Conservation (phyloP, 2,888 invertebrate species). For the Camptogramma bilineatum region DNA sequence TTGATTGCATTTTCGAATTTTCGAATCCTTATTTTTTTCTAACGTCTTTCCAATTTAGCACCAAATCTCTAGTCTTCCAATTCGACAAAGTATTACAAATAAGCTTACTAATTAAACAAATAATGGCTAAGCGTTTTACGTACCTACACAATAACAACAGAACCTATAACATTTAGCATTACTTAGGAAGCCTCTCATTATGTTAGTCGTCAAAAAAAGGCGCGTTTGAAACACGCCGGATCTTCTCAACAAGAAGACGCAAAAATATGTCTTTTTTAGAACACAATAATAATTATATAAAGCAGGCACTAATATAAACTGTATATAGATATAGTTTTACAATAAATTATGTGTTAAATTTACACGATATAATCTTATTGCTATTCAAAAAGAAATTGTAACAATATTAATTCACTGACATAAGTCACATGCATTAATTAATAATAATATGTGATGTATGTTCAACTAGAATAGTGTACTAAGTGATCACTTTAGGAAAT, state of each 20-base stretch:
- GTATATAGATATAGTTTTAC: conserved; percentile 79
- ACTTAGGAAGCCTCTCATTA: conserved; percentile 81
- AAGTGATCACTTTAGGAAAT: conserved; percentile 10
- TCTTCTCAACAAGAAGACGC: conserved; percentile 64
- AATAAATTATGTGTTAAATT: conserved; percentile 83
- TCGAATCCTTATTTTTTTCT: conserved; percentile 60
- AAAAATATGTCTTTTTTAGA: conserved; percentile 82
- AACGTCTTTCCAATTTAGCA: conserved; percentile 82
- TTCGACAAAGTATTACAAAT: conserved; percentile 77
- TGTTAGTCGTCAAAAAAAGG: conserved; percentile 68
- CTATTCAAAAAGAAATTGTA: conserved; percentile 73
- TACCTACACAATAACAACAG: conserved; percentile 83
- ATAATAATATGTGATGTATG: conserved; percentile 55
- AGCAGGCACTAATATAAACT: conserved; percentile 84
- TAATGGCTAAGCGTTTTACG: conserved; percentile 81
- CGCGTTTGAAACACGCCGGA: conserved; percentile 73
- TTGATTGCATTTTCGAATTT: conserved; percentile 54
- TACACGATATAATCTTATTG: conserved; percentile 71
- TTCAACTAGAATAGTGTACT: conserved; percentile 64
- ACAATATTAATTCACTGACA: conserved; percentile 63
- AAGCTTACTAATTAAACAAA: conserved; percentile 80
- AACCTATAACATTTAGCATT: conserved; percentile 81
- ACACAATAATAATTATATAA: conserved; percentile 73
- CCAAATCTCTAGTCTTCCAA: conserved; percentile 85
- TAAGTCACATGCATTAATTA: conserved; percentile 42